A percentile compares a stretch with the other conserved stretches of the same genome.
Conservation (phyloP, 2,797 vertebrate genomes). For the Xenentodon cancila region DNA sequence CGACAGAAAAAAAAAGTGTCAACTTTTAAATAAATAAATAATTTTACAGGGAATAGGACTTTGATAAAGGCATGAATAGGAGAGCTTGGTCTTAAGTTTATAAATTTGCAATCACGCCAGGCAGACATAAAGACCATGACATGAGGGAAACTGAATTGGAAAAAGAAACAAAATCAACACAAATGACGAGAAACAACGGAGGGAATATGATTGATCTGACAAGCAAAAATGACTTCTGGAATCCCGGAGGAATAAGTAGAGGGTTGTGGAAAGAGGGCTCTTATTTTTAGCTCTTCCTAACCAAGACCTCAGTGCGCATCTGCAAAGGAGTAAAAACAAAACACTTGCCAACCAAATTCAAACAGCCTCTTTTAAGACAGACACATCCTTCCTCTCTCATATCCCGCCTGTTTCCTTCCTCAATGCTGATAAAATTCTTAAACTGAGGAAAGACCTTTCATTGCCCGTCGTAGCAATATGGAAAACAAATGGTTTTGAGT, state of each 20-base stretch:
- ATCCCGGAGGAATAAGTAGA: conserved; percentile 65
- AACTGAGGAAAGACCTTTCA: conserved; percentile 48
- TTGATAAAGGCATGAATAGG: neutral
- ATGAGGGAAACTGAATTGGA: no score
- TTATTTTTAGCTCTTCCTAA: conserved; percentile 73
- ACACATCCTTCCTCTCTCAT: conserved; percentile 67
- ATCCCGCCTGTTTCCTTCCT: conserved; percentile 65
- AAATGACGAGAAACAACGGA: conserved; percentile 8
- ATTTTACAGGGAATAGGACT: neutral
- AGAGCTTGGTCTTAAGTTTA: neutral
- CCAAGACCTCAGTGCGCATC: conserved; percentile 56
- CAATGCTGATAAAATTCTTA: conserved; percentile 38
- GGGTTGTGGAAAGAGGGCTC: conserved; percentile 59
- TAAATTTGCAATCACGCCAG: no score
- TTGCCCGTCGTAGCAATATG: conserved; percentile 9
- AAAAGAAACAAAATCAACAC: no score
- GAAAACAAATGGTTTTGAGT: conserved; percentile 2
- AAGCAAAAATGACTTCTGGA: conserved; percentile 43
- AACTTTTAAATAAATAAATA: no score
- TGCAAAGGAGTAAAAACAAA: conserved; percentile 55
- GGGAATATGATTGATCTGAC: conserved; percentile 20
- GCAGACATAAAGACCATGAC: no score
- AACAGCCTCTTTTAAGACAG: conserved; percentile 54
- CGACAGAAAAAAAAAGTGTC: no score
- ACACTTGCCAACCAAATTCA: conserved; percentile 49